Base-by-base conservation (phyloP, 2,888 invertebrate genomes). In the Poecilobothrus nobilitatus region DNA sequence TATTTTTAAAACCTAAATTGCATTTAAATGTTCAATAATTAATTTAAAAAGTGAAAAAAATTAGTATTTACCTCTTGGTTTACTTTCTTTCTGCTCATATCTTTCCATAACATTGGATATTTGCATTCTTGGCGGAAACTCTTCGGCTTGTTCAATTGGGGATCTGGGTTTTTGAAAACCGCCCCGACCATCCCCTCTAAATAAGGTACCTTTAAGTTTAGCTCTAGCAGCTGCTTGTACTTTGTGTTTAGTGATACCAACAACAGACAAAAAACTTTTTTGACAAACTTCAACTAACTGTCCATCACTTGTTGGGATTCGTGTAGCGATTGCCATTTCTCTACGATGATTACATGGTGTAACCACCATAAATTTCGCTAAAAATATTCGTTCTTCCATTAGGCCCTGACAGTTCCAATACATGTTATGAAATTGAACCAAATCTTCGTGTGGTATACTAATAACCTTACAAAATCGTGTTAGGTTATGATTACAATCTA, bases 191-290 rank as follows among this genome's bases (percentile, higher is more conserved):
- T 65, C 65, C 34, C 34, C 34, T 65, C 33, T 65, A 65, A 20
- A 65, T 20, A 65, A 37, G 18, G 33, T 34, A 65, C 65, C 65
- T 33, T 34, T 33, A 5, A 65, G n/a, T 65, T 33, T 33, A 6
- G 65, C 65, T 65, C 37, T 65, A 18, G 65, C 65, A 5, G 37
- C 65, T 7, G 65, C 65, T 20, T 65, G 65, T 10, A 65, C 65
- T 65, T 65, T 65, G 37, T 65, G 65, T 37, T 65, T 65, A 7
- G 65, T 65, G 6, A 65, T 65, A 20, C 65, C 65, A 37, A 65
- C 65, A 65, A 65, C 65, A 37, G 33, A 33, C 34, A 65, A 37
- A 65, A 65, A 65, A 65, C 65, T 65, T 65, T 65, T 65, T n/a
- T 65, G 65, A 37, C 65, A 65, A 6, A 65, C 65, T 37, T 65